These are phyloP conservation scores for Chironomus striatipennis DNA, from an alignment of 1,140 invertebrate genomes.

Conservation along the genomic window DNA sequence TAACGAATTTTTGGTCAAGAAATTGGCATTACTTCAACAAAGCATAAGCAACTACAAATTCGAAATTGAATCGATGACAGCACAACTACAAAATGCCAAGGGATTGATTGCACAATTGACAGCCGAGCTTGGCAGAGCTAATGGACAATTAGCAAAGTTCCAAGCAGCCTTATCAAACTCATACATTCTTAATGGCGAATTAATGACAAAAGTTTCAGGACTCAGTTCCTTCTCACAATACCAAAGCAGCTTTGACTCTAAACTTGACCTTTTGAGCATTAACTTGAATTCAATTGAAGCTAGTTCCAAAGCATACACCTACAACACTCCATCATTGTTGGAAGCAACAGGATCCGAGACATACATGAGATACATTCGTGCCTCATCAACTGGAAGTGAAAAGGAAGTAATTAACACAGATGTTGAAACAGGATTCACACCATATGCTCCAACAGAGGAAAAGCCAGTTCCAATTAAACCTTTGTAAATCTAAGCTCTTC, in stretches of 20 bases:
- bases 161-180: conserved; percentile 21
- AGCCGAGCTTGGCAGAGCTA: background rate
- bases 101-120: background rate
- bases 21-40: background rate
- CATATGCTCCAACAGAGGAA: background rate
- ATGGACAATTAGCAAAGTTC: conserved; percentile 10
- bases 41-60: background rate
- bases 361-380: background rate
- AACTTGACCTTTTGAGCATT: background rate
- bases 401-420: too few species aligned
- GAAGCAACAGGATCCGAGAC: conserved; percentile 3
- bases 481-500: too few species aligned
- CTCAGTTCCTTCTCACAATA: background rate
- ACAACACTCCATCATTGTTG: background rate
- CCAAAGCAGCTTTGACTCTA: background rate
- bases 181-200: conserved; percentile 20
- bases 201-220: conserved; percentile 22
- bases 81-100: conserved; percentile 3
- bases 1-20: conserved; percentile 22
- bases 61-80: conserved; percentile 16
- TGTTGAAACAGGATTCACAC: background rate
- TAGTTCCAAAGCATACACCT: background rate
- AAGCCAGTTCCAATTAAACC: background rate
- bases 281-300: background rate
- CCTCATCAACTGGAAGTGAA: background rate